Base-by-base conservation (phyloP, 2,888 invertebrate species). In the Copidosoma aretas region DNA sequence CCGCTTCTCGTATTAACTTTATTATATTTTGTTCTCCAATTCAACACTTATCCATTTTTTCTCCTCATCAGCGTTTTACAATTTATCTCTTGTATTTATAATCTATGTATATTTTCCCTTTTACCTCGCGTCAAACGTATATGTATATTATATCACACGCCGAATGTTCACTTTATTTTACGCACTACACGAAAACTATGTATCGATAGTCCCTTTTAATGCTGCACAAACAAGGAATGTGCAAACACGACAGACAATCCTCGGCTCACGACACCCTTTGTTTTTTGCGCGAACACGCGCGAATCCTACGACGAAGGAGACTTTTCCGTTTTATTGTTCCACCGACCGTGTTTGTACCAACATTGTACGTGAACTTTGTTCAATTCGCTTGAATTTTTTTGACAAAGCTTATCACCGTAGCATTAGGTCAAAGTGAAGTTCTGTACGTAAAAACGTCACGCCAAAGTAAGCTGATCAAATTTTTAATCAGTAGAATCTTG, bases 51-150 rank as follows among this genome's bases (percentile, higher is more conserved):
- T 61, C 49, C 61, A 62, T 68, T 71, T 68, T 60, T 68, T 71
- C 65, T 64, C 66, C 56, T 64, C 64, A 52, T 67, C 63, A 71
- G 66, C 63, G 43, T 46, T 46, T 46, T 46, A 15, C 43, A 46
- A 62, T 63, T 32, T 32, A 32, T 32, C 22, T 71, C 62, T 68
- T 71, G 59, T 69, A 67, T 71, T 53, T 64, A 71, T 71, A 71
- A 64, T 67, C 67, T 69, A 71, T 71, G 65, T 71, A 71, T 71
- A 71, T 71, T 32, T 32, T 64, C 49, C 67, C 71, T 61, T 64
- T 58, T 53, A 71, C 66, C 71, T 67, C 60, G 64, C 65, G 56
- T 64, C 71, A 68, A 68, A 68, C 65, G 60, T 64, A 60, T 60
- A 64, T 67, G 53, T 66, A 62, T 67, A 64, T 65, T 66, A 68